Base-by-base conservation (phyloP, 1,140 invertebrate genomes). In the Orius insidiosus region DNA sequence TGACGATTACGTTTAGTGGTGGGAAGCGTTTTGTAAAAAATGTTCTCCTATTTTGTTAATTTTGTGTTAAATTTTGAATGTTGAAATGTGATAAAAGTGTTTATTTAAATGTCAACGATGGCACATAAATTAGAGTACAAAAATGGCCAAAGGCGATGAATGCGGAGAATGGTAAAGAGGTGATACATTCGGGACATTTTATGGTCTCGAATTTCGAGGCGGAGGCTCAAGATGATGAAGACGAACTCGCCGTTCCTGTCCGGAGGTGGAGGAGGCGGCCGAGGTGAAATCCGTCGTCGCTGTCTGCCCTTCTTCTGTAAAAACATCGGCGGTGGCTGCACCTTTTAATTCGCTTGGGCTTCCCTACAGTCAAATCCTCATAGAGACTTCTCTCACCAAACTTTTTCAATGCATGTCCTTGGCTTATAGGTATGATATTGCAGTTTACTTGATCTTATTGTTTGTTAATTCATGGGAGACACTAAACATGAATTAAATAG, bases 191-290 rank as follows among this genome's bases (percentile, higher is more conserved):
- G 55, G 93, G 93, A 14, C 92, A 97, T 63, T 97, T 96, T 65
- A 97, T 97, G 93, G 80, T 96, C 34, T 95, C 88, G 38, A 78
- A 90, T 62, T 92, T 96, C 66, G 89, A 95, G 63, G 85, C 86
- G 24, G 85, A 90, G 61, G 82, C 75, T 16, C 83, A 88, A 60
- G 85, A 89, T 58, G 83, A 86, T 58, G 85, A 88, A 57, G 83
- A 86, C 57, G 76, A 82, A 58, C 66, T 82, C 18, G 75, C 76
- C 15, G 73, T 84, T 11, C 76, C 81, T 11, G 77, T 84, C 50
- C 80, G 7, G 83, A 85, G 48, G 74, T 80, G 7, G 83, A 85
- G 48, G 74, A 73, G 32, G 69, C 68, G 49, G 58, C 18, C 2
- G 33, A 58, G 10, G 16, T 39, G 47, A 56, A 56, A 6, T 60